phyloP scores from a whole-genome alignment of 2,888 invertebrate genomes.

The Eilema depressum region DNA sequence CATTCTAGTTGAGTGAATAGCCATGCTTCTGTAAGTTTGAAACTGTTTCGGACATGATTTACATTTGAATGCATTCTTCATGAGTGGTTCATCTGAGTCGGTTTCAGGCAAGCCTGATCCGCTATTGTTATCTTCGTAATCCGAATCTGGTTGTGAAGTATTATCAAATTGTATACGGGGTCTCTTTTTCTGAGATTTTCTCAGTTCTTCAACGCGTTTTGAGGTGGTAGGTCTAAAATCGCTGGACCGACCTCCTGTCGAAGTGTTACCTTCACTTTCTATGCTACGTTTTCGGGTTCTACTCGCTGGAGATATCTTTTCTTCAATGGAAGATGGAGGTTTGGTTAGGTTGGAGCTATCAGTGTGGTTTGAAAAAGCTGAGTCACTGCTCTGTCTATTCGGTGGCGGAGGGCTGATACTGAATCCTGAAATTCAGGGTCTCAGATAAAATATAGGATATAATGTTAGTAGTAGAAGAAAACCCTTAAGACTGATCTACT shows the following conservation, averaged over 20 bases:
- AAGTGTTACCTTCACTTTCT: conserved; percentile 71
- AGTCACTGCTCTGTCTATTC: conserved; percentile 82
- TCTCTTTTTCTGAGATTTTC: conserved; percentile 63
- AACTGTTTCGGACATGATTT: conserved; percentile 69
- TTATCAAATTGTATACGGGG: conserved; percentile 57
- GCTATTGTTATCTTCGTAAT: conserved; percentile 72
- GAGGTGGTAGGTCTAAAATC: conserved; percentile 67
- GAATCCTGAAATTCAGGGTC: conserved; percentile 65
- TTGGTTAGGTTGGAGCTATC: conserved; percentile 73
- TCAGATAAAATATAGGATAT: conserved; percentile 7
- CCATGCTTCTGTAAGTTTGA: conserved; percentile 56
- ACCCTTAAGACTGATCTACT: too few relatives aligned
- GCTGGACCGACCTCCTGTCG: conserved; percentile 67
- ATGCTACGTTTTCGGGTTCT: conserved; percentile 73
- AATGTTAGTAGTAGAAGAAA: background rate
- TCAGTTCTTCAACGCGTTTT: conserved; percentile 74
- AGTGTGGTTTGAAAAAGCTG: conserved; percentile 80
- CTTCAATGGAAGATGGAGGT: conserved; percentile 65
- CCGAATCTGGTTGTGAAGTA: conserved; percentile 66
- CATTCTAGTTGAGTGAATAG: conserved; percentile 59
- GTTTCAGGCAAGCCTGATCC: conserved; percentile 71
- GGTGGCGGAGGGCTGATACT: conserved; percentile 71
- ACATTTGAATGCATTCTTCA: conserved; percentile 64
- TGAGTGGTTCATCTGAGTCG: conserved; percentile 75
- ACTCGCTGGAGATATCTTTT: conserved; percentile 60